Evolutionary conservation across 2,797 vertebrate species (phyloP).

Genomic region (Cirrhinus molitorella): DNA sequence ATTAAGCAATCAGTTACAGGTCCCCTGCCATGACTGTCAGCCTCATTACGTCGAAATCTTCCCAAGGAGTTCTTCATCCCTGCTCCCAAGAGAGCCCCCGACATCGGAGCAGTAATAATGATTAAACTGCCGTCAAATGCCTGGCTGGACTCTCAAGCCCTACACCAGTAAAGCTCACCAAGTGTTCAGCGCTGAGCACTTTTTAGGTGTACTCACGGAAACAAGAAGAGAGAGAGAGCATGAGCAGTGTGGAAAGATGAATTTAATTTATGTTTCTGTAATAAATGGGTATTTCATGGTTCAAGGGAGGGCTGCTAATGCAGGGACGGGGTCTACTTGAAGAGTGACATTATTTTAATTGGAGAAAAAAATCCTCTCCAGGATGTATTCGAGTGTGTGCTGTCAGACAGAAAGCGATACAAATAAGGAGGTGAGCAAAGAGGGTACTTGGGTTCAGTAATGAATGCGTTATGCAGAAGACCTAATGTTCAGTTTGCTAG

Average conservation of each 20-base stretch:
- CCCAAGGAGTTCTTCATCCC: constrained; percentile 64
- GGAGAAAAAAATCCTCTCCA: constrained; percentile 52
- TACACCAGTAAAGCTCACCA: constrained; percentile 50
- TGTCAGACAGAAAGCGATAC: constrained; percentile 45
- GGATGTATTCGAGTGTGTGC: constrained; percentile 35
- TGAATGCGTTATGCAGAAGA: constrained; percentile 16
- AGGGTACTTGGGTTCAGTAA: constrained; percentile 2
- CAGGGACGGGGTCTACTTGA: constrained; percentile 34
- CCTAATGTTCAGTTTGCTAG: constrained; percentile 22
- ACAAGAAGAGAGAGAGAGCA: constrained; percentile 1
- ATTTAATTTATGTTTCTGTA: constrained; percentile 51
- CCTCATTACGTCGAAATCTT: constrained; percentile 68
- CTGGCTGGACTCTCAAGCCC: constrained; percentile 66
- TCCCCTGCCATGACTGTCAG: constrained; percentile 69
- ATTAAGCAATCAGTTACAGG: constrained; percentile 73
- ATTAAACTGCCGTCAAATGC: constrained; percentile 74
- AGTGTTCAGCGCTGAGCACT: constrained; percentile 39
- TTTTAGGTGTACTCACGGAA: constrained; percentile 32
- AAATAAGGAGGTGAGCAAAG: constrained; percentile 28
- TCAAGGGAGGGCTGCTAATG: constrained; percentile 53
- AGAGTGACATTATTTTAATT: constrained; percentile 60
- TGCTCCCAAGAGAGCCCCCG: constrained; percentile 62
- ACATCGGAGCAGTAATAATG: constrained; percentile 68
- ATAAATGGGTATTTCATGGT: constrained; percentile 58
- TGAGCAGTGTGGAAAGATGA: background rate